Percentiles rank a stretch among this genome's conserved stretches.
Conservation (phyloP, 2,797 vertebrate genomes). For the Lacerta bilineata region DNA sequence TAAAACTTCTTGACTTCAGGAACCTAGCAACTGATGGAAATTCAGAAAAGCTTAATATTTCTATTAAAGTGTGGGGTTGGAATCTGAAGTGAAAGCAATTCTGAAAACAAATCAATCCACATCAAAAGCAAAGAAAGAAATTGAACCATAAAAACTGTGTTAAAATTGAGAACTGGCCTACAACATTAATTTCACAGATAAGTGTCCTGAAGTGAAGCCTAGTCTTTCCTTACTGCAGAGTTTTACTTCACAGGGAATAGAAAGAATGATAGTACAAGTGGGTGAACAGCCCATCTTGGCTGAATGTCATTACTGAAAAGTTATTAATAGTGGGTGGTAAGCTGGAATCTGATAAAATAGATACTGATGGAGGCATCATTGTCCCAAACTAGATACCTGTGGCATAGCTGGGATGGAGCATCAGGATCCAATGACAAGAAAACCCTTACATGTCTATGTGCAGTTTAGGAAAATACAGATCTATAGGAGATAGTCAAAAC, state of each 20-base stretch:
- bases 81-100: neutral
- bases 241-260: neutral
- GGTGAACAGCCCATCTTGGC: neutral
- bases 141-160: neutral
- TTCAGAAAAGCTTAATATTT: constrained; percentile 4
- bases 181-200: neutral
- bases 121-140: neutral
- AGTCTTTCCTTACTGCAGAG: neutral
- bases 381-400: neutral
- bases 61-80: constrained; percentile 39
- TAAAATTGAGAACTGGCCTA: neutral
- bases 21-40: constrained; percentile 42
- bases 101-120: neutral
- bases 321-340: neutral
- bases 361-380: neutral
- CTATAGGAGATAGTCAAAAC: neutral
- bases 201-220: neutral
- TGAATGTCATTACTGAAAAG: neutral
- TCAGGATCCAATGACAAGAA: neutral
- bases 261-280: neutral
- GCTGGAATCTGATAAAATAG: neutral
- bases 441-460: neutral
- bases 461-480: neutral
- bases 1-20: constrained; percentile 7
- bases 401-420: neutral